Evolutionary conservation across 2,888 invertebrate genomes (phyloP), one percentile per base, ranked within the genome.

Genomic region (Yponomeuta malinellus): DNA sequence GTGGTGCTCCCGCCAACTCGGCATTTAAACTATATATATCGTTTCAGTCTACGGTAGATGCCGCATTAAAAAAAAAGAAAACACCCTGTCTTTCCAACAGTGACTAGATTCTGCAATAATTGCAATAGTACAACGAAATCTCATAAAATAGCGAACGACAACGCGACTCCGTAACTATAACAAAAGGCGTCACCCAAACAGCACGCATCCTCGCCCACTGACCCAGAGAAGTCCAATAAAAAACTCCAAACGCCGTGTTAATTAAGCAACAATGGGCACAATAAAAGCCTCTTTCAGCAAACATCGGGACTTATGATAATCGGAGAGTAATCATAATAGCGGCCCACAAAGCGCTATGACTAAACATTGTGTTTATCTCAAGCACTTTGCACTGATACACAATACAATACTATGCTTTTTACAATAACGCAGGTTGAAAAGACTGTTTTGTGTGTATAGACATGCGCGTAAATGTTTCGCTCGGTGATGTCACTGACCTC

Each of bases 241-340:
- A 83, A 75, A 80, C 77, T 78, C 76, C 75, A 79, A 82, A 79
- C 78, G 76, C 83, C 78, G 75, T 79, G 83, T 86, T 86, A 87
- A 89, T 90, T 90, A 86, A 77, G 79, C 76, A 82, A 86, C 85
- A 86, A 86, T 83, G 81, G 83, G 79, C 79, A 77, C 78, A 85
- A 70, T 81, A 85, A 84, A 84, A 85, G 80, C 79, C 79, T 69
- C 71, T 81, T 85, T 85, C 76, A 83, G 78, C 78, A 9, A 79
- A 78, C 77, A 74, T 75, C n/a, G 59, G 23, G 52, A 81, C 82
- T 84, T 83, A 81, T 83, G 81, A 83, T 86, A 83, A 83, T 82
- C 82, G 77, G 74, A 78, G 79, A 82, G 76, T 78, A 76, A 81
- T 81, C 79, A 84, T 83, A 87, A 86, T 84, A 81, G 80, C 80